Conservation (phyloP, 2,888 invertebrate genomes). For the Ectropis crepuscularia region DNA sequence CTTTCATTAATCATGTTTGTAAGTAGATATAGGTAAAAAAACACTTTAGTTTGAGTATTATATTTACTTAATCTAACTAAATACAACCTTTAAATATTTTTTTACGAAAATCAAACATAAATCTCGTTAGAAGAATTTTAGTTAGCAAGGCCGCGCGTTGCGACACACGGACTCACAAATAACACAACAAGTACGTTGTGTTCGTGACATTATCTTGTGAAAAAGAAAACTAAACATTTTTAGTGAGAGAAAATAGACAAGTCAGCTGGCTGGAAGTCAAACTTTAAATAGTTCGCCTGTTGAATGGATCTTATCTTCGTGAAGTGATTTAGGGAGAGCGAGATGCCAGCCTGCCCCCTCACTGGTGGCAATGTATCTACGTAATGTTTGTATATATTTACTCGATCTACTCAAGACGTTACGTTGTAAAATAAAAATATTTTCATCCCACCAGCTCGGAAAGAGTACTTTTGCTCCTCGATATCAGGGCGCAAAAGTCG, state of each 20-base stretch:
- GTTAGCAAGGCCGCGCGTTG: conserved; percentile 46
- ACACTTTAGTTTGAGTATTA: too few species aligned
- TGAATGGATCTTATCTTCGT: conserved; percentile 27
- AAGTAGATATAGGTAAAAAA: too few species aligned
- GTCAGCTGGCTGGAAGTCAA: conserved; percentile 38
- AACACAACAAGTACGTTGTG: conserved; percentile 41
- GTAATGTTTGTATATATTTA: not conserved
- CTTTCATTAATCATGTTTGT: too few species aligned
- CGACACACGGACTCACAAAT: conserved; percentile 46
- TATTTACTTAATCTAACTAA: too few species aligned
- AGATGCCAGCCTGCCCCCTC: conserved; percentile 5
- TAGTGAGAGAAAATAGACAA: conserved; percentile 27
- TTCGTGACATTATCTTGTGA: conserved; percentile 34
- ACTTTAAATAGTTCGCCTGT: conserved; percentile 36
- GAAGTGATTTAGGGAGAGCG: conserved; percentile 10
- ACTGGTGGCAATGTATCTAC: not conserved
- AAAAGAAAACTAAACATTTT: conserved; percentile 25
- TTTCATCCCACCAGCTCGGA: too few species aligned
- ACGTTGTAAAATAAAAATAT: too few species aligned
- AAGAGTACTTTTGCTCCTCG: too few species aligned
- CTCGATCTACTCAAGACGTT: too few species aligned
- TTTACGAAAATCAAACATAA: not conserved
- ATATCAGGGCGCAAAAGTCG: too few species aligned
- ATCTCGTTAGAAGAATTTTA: not conserved
- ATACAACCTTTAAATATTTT: conserved; percentile 8